Conservation (phyloP, 2,797 vertebrate species). For the Discoglossus pictus region DNA sequence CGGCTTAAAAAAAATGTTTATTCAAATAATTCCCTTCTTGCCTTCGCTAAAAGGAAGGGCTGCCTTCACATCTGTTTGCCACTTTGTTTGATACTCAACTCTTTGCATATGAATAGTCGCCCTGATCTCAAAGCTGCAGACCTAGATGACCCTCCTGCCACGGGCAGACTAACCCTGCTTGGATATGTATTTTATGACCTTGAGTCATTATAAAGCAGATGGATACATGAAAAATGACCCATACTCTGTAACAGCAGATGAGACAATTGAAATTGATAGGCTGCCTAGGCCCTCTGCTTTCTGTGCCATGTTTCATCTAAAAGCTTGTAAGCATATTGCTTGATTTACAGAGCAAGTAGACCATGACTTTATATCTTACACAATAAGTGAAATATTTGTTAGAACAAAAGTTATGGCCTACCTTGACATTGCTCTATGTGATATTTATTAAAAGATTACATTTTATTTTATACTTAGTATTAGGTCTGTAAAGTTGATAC, state of each 20-base stretch:
- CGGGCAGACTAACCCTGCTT: slow-evolving; percentile 54
- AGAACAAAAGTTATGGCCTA: too few species aligned
- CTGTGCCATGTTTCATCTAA: slow-evolving; percentile 17
- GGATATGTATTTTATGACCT: slow-evolving; percentile 60
- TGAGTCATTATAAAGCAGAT: slow-evolving; percentile 58
- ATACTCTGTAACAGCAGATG: slow-evolving; percentile 31
- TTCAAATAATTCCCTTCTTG: slow-evolving; percentile 56
- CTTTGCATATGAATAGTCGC: slow-evolving; percentile 77
- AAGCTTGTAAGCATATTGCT: too few species aligned
- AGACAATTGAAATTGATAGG: slow-evolving; percentile 30
- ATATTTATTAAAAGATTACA: too few species aligned
- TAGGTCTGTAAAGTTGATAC: too few species aligned
- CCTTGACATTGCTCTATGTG: too few species aligned
- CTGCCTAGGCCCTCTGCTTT: slow-evolving; percentile 36
- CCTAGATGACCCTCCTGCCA: slow-evolving; percentile 65
- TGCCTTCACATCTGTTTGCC: slow-evolving; percentile 63
- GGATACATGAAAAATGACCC: slow-evolving; percentile 67
- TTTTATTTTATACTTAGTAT: too few species aligned
- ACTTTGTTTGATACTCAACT: slow-evolving; percentile 71
- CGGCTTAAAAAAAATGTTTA: slow-evolving; percentile 68
- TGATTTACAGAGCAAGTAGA: too few species aligned
- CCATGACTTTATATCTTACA: too few species aligned
- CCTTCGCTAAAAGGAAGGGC: slow-evolving; percentile 61
- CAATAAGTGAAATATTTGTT: too few species aligned
- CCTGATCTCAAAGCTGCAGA: slow-evolving; percentile 58